Conservation (phyloP, 2,797 vertebrate species). For the Rhodeus uyekii region DNA sequence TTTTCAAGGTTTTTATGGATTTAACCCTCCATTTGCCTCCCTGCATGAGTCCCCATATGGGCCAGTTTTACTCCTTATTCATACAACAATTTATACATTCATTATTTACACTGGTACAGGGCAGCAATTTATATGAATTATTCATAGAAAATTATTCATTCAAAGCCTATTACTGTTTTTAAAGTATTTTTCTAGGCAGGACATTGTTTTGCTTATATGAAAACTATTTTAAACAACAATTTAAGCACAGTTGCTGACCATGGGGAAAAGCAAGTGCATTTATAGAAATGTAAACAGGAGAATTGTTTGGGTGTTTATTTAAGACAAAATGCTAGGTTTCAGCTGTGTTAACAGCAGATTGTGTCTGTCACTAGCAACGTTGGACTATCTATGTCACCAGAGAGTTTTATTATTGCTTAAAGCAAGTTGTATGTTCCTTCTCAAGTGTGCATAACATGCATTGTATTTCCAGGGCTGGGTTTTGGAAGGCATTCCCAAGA, state of each 20-base stretch:
- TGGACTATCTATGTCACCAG: conserved; percentile 8
- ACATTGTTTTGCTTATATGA: conserved; percentile 38
- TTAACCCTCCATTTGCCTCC: conserved; percentile 59
- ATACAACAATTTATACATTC: conserved; percentile 54
- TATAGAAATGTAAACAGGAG: conserved; percentile 35
- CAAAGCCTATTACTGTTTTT: conserved; percentile 53
- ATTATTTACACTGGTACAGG: conserved; percentile 53
- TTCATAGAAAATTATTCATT: conserved; percentile 56
- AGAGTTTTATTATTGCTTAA: conserved; percentile 27
- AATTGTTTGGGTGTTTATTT: conserved; percentile 32
- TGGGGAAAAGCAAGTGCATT: conserved; percentile 25
- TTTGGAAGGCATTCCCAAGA: conserved; percentile 85
- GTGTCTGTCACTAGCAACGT: neutral
- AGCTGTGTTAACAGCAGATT: conserved; percentile 4
- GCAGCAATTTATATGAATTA: conserved; percentile 56
- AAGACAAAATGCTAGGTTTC: conserved; percentile 17
- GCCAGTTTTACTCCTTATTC: conserved; percentile 47
- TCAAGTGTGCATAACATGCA: neutral
- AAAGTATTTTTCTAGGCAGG: conserved; percentile 43
- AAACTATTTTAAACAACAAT: conserved; percentile 36
- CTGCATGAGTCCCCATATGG: conserved; percentile 50
- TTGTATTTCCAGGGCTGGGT: conserved; percentile 86
- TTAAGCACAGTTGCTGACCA: conserved; percentile 15
- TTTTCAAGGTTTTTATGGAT: conserved; percentile 63
- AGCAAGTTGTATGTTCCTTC: neutral